Conservation (phyloP, 2,888 invertebrate species). For the Rhimphoctona megacephalus region DNA sequence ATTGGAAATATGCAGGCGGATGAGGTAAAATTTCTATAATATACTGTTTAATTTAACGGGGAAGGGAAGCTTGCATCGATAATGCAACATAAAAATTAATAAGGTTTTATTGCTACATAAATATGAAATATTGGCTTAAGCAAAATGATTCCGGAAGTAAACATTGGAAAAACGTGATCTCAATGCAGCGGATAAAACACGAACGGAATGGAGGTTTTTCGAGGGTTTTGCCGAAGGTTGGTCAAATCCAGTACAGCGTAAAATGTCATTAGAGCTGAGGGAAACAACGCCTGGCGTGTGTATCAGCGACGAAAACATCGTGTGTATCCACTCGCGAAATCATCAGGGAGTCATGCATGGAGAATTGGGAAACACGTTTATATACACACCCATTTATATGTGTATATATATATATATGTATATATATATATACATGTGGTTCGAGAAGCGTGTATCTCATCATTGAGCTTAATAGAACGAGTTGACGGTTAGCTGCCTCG, state of each 20-base stretch:
- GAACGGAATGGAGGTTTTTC: background rate
- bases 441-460: background rate
- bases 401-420: background rate
- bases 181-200: background rate
- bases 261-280: slow-evolving; percentile 42
- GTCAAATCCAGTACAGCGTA: background rate
- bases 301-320: slow-evolving; percentile 41
- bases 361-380: slow-evolving; percentile 10
- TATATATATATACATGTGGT: background rate
- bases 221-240: background rate
- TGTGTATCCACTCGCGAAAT: slow-evolving; percentile 53
- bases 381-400: background rate
- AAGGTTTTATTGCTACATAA: background rate
- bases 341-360: slow-evolving; percentile 27
- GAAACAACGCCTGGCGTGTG: slow-evolving; percentile 24
- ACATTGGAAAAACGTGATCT: background rate
- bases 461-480: slow-evolving; percentile 22
- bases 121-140: background rate
- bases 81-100: background rate
- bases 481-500: slow-evolving; percentile 1
- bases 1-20: background rate
- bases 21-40: background rate
- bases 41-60: background rate
- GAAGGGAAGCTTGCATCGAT: background rate
- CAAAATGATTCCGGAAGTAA: background rate